Base-by-base conservation (phyloP, 2,113 vertebrate species). In the Plecotus auritus region DNA sequence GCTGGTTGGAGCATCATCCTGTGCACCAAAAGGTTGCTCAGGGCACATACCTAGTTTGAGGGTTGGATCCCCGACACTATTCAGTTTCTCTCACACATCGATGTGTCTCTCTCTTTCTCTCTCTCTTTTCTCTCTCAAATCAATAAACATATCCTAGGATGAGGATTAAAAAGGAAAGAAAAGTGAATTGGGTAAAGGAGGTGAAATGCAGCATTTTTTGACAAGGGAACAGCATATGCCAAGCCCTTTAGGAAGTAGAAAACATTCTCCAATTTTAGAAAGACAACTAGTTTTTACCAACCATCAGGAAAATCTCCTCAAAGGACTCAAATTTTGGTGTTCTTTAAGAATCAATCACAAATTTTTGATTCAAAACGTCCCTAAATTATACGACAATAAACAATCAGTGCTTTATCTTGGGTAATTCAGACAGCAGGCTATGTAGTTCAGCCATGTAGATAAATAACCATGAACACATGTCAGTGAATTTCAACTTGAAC, bases 281-380 rank as follows among this genome's bases (percentile, higher is more conserved):
- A 40, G 42, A 76, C 37, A 51, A 35, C 61, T 78, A 32, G 56
- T 66, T 82, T 81, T 84, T 92, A 56, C 23, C 20, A 81, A n/a
- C 9, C 35, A 35, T 40, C 42, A 73, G 81, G 42, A 76, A 93
- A 77, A 70, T 70, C 45, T 91, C 45, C 49, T 64, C 26, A 78
- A 80, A 90, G 4, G 56, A 82, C 14, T 82, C 40, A 72, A 69
- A 11, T 67, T 90, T 84, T 69, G 22, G 4, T 78, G 40, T 47
- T 85, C 69, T 86, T 89, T 94, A 74, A 67, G 32, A 74, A 88
- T 92, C 66, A 74, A 85, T 92, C 66, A 5, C 32, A 40, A 88
- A 78, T 84, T 91, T 12, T 88, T 78, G 9, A 83, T 73, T 88
- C 47, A 92, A 92, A 85, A 72, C 11, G 18, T 84, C 40, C 56